A percentile compares a stretch with the other conserved stretches of the same genome.
These are phyloP conservation scores for Eumerus sabulonum DNA, from an alignment of 2,888 invertebrate species.

Conservation along the genomic window DNA sequence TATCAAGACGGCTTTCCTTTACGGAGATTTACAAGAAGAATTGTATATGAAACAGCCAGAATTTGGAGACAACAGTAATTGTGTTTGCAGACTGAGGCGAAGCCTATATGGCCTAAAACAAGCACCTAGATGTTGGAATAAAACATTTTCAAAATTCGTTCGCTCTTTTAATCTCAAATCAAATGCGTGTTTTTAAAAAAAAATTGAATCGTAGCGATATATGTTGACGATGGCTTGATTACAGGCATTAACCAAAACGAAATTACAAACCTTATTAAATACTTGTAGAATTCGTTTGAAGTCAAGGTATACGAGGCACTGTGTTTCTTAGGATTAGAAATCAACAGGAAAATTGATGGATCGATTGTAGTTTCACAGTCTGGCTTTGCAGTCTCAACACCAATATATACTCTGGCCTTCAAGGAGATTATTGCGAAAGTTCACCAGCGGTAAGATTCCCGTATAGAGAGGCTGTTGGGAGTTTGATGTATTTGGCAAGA, in stretches of 20 bases:
- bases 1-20: slow-evolving; percentile 49
- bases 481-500: slow-evolving; percentile 46
- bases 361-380: slow-evolving; percentile 9
- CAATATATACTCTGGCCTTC: neutral
- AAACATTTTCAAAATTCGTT: slow-evolving; percentile 13
- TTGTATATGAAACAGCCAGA: slow-evolving; percentile 61
- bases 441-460: neutral
- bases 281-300: slow-evolving; percentile 7
- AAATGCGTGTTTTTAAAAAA: slow-evolving; percentile 16
- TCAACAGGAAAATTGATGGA: neutral
- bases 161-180: slow-evolving; percentile 28
- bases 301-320: slow-evolving; percentile 14
- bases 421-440: slow-evolving; percentile 1
- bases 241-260: slow-evolving; percentile 1
- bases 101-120: slow-evolving; percentile 69
- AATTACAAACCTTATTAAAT: neutral
- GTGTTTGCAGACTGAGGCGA: slow-evolving; percentile 62
- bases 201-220: slow-evolving; percentile 54
- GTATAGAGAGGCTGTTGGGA: no score
- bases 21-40: slow-evolving; percentile 57
- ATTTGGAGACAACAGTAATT: slow-evolving; percentile 59
- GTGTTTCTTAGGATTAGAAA: neutral
- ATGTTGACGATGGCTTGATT: slow-evolving; percentile 32
- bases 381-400: slow-evolving; percentile 17
- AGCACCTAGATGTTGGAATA: slow-evolving; percentile 44